These are phyloP conservation scores for Pteronotus mesoamericanus DNA, from an alignment of 2,797 vertebrate genomes.

Conservation along the genomic window DNA sequence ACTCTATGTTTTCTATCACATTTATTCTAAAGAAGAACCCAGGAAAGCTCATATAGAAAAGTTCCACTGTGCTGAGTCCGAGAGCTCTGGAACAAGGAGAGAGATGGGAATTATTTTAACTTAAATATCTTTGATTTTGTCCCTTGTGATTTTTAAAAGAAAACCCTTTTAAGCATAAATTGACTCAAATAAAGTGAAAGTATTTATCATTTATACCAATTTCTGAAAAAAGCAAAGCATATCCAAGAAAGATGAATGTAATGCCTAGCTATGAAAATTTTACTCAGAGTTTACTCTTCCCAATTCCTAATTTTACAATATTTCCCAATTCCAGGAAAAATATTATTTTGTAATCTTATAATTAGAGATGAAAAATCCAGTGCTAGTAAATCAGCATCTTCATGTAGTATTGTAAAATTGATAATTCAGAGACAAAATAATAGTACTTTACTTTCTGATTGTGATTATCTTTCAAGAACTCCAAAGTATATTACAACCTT, in stretches of 20 bases:
- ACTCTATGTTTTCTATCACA: neutral
- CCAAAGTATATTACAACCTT: neutral
- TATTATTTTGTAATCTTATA: neutral
- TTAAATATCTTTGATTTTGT: neutral
- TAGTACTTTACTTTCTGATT: conserved; percentile 34
- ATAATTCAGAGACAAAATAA: conserved; percentile 29
- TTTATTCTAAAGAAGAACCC: neutral
- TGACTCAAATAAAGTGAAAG: neutral
- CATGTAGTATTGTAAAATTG: neutral
- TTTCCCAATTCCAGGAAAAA: neutral
- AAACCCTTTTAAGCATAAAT: neutral
- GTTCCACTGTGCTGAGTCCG: neutral
- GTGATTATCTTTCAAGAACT: conserved; percentile 2
- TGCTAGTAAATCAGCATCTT: neutral
- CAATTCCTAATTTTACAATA: neutral
- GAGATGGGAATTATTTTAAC: neutral
- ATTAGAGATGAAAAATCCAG: neutral
- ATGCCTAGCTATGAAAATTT: neutral
- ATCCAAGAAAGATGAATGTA: neutral
- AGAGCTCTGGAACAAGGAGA: neutral
- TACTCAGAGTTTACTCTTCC: neutral
- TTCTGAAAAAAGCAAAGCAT: neutral
- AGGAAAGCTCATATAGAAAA: neutral
- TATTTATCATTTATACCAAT: neutral
- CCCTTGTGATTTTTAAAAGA: neutral